A percentile compares a stretch with the other conserved stretches of the same genome.
Conservation (phyloP, 2,113 vertebrate species). For the Phrynosoma blainvillii region DNA sequence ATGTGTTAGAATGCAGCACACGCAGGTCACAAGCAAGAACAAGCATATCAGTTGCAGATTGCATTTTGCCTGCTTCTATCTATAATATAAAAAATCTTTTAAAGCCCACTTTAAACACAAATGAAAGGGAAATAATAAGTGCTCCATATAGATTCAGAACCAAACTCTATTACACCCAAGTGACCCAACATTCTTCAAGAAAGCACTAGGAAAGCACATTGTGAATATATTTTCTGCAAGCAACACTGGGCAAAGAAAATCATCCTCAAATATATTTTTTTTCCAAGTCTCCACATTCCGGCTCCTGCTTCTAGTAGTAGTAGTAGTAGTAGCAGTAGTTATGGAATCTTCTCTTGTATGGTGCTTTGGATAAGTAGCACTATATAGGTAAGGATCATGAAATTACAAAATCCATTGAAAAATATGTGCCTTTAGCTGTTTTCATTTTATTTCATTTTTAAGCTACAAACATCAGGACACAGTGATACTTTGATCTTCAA, state of each 20-base stretch:
- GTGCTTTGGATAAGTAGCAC: rapidly evolving
- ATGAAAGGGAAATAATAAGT: constrained; percentile 33
- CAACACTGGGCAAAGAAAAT: constrained; percentile 55
- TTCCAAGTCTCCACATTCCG: too few species aligned
- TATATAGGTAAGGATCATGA: neutral
- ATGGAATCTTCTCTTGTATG: neutral
- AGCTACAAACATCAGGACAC: constrained; percentile 1
- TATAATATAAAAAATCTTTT: constrained; percentile 19
- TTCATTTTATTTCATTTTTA: neutral
- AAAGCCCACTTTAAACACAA: neutral
- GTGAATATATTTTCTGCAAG: constrained; percentile 62
- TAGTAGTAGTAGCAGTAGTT: neutral
- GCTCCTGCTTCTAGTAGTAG: neutral
- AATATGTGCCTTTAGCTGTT: neutral
- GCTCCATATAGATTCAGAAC: constrained; percentile 23
- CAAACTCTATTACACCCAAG: constrained; percentile 40
- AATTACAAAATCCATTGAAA: neutral
- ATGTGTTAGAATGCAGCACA: neutral
- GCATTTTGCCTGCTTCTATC: neutral
- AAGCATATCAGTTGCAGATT: neutral
- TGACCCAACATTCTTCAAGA: constrained; percentile 2
- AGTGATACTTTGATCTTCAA: constrained; percentile 29
- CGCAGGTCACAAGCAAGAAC: neutral
- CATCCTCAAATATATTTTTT: too few species aligned
- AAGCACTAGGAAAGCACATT: constrained; percentile 49